Base-by-base conservation (phyloP, 53 echinoderm and acorn worm species). In the Holothuria scabra region DNA sequence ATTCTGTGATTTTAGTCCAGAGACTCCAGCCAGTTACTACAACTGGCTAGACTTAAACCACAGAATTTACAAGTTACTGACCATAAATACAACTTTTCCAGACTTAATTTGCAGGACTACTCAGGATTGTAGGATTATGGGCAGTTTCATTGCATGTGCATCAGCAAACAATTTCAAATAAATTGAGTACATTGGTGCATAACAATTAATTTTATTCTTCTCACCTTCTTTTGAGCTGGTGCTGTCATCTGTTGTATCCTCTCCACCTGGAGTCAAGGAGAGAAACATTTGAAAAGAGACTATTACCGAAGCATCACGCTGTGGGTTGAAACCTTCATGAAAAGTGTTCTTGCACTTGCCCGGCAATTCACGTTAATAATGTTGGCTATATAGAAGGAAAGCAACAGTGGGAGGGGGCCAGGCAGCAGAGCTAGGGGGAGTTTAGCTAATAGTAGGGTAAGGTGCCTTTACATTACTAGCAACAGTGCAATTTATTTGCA, bases 241-340 rank as follows among this genome's bases (percentile, higher is more conserved):
- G 25, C 86, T 90, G 58, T 92, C 88, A 11, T 44, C 69, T 46
- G 92, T 90, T 10, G 88, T 85, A n/a, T 90, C 92, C 74, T 91
- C 94, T 35, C 93, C 95, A 81, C 92, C 95, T 92, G 95, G 90
- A 88, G 90, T 92, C 41, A 95, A 88, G 62, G 92, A 95, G 76
- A 95, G 88, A 90, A 95, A 95, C 78, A 95, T 82, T 86, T 79
- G 90, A 56, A 95, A 92, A 79, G 95, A 95, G 81, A 95, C 95
- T 95, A 92, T 92, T 95, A 92, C 95, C 89, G 87, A 85, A 91
- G 94, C 90, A 94, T 91, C 89, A 93, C 86, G 82, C 82, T 81
- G 82, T 63, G 82, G 82, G 82, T 81, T 81, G 62, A 63, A 81
- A 81, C 82, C 82, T 63, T 90, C 60, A 46, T 71, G 74, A 82